These are phyloP conservation scores for Matsumyia berberina DNA, from an alignment of 2,888 invertebrate species.

Conservation along the genomic window DNA sequence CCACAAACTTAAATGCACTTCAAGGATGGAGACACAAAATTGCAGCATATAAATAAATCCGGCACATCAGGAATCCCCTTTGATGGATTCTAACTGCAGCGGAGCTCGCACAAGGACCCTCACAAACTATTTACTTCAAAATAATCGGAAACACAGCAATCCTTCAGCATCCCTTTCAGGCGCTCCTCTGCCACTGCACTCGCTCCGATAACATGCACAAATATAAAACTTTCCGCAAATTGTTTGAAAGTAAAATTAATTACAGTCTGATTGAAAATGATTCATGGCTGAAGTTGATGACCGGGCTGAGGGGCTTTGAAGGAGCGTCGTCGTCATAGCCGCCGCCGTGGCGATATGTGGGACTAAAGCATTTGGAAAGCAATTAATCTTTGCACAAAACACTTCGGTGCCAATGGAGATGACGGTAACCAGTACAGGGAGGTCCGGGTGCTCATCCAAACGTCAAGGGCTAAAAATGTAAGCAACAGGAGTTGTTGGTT, in stretches of 20 bases:
- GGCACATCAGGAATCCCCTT: slow-evolving; percentile 20
- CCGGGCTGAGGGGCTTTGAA: slow-evolving; percentile 24
- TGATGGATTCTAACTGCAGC: slow-evolving; percentile 46
- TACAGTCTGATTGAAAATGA: slow-evolving; percentile 73
- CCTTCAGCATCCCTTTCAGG: neutral
- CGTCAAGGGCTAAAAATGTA: slow-evolving; percentile 14
- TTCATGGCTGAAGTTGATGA: slow-evolving; percentile 66
- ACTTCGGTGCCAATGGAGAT: slow-evolving; percentile 48
- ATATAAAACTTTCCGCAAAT: slow-evolving; percentile 70
- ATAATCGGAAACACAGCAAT: slow-evolving; percentile 54
- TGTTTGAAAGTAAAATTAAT: slow-evolving; percentile 75
- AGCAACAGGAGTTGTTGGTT: slow-evolving; percentile 22
- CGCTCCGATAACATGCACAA: slow-evolving; percentile 45
- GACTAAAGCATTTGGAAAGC: slow-evolving; percentile 70
- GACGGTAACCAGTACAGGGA: slow-evolving; percentile 18
- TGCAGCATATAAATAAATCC: neutral
- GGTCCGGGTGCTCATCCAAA: slow-evolving; percentile 39
- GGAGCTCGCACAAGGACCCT: slow-evolving; percentile 8
- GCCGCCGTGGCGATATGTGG: slow-evolving; percentile 32
- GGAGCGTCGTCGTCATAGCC: slow-evolving; percentile 8
- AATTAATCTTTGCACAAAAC: slow-evolving; percentile 73
- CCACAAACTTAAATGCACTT: slow-evolving; percentile 16
- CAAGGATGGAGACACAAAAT: slow-evolving; percentile 24
- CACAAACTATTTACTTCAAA: slow-evolving; percentile 46
- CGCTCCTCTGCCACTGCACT: slow-evolving; percentile 13